Percentiles rank a stretch among this genome's conserved stretches.
These are phyloP conservation scores for Fragum whitleyi DNA, from an alignment of 2,888 invertebrate species.

Conservation along the genomic window DNA sequence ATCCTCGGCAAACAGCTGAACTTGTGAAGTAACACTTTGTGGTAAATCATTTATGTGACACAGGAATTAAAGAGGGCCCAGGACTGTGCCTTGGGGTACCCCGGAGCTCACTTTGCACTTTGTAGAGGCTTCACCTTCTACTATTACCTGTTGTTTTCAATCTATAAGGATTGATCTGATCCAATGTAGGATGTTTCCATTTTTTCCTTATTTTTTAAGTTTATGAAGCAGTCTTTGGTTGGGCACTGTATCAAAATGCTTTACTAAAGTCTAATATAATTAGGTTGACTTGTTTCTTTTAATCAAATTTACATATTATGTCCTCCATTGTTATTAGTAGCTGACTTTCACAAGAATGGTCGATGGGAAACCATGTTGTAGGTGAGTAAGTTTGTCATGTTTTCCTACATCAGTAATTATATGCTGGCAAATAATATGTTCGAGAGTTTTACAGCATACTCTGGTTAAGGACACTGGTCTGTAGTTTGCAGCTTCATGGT, in stretches of 20 bases:
- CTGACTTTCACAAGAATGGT: conserved; percentile 33
- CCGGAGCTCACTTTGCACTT: conserved; percentile 6
- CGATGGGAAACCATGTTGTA: not conserved
- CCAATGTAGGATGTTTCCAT: not conserved
- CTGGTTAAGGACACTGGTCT: not conserved
- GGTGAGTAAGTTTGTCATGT: not conserved
- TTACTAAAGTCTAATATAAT: not conserved
- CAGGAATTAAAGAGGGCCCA: not conserved
- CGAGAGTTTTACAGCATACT: not conserved
- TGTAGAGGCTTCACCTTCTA: conserved; percentile 28
- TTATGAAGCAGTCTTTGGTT: not conserved
- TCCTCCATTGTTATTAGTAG: conserved; percentile 25
- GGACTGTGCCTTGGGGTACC: not conserved
- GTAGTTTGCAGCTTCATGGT: not conserved
- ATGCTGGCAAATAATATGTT: not conserved
- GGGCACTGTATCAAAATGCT: not conserved
- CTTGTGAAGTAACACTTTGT: not conserved
- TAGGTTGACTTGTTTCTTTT: conserved; percentile 1
- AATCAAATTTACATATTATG: not conserved
- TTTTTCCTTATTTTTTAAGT: conserved; percentile 10
- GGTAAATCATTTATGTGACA: not conserved
- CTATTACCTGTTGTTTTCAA: conserved; percentile 15
- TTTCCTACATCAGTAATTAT: not conserved
- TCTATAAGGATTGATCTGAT: not conserved
- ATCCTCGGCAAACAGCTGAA: not conserved